Base-by-base conservation (phyloP, 2,113 vertebrate species). In the Naja naja region DNA sequence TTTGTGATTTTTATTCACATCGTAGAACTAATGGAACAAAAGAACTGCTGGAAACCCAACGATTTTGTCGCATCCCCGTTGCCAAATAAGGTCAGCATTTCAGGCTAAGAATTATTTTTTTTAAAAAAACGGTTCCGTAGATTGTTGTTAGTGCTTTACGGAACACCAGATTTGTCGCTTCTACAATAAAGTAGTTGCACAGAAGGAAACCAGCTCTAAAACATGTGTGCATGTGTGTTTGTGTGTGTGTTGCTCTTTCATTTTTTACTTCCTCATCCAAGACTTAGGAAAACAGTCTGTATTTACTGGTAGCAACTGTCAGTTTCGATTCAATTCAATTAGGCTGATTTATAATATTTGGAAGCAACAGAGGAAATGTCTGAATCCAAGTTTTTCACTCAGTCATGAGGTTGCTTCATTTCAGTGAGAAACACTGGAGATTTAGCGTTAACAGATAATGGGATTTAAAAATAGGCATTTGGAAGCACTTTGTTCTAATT, bases 321-420 rank as follows among this genome's bases (percentile, higher is more conserved):
- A 0, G 34, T 81, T 81, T 81, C 43, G 74, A 81, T 81, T 81
- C 74, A 81, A 88, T 53, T 88, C n/a, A 88, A 53, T 64, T n/a
- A 49, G 92, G 56, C 85, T 87, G 86, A 58, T 25, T 74, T 52
- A 74, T 69, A 89, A 91, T 91, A 92, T 89, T 89, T 91, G 74
- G 81, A 92, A 87, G 43, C 47, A 47, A 55, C 23, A 18, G 53
- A 49, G 7, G 89, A 25, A 14, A 54, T 25, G 64, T 89, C 34
- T 27, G 55, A 52, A 93, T 85, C 30, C 47, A 81, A 43, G 12
- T 49, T 52, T 52, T 89, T 89, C 55, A 69, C 4, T 58, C 88
- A 64, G 4, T 23, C 34, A 49, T 7, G 91, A 92, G 52, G 3
- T 3, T n/a, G 11, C 2, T 87, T 18, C 22, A 89, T 87, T 89